Base-by-base conservation (phyloP, 2,113 vertebrate species). In the Ornithorhynchus anatinus region DNA sequence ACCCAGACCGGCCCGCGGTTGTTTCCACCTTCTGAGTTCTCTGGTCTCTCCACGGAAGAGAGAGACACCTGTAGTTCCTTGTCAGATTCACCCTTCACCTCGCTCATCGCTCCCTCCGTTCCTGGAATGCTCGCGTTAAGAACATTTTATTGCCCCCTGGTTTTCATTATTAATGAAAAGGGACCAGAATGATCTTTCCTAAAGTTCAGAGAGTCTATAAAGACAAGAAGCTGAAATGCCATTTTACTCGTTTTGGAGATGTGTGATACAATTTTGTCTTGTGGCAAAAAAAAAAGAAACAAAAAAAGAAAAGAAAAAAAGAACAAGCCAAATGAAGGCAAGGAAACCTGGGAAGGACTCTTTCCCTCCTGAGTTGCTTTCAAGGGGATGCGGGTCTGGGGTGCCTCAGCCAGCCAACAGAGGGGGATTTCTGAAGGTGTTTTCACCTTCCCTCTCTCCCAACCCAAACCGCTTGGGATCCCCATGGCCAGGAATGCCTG, bases 81-180 rank as follows among this genome's bases (percentile, higher is more conserved):
- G 50, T 59, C 64, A 3, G 48, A 67, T 64, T 6, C 69, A 75
- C 84, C 89, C 89, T 77, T 91, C 88, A 80, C 74, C 92, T 81
- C 85, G 3, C 81, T 48, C 88, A 23, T 75, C 14, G 76, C 66
- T 42, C 54, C 44, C 64, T 25, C 61, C 20, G 1, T 19, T 79
- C 83, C 88, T 77, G 27, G 72, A 82, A 69, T 58, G 79, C 77
- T 86, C 35, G 10, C 69, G 51, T 71, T 90, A 89, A 89, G 91
- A 91, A 88, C 91, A 88, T 92, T 94, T 94, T 94, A 94, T 94
- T 92, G 93, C 90, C 91, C 92, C 86, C 81, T 91, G 86, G 89
- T 93, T 94, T 94, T 94, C 94, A 94, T 94, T 94, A 94, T 94
- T 94, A 94, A 94, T 94, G 92, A 94, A 94, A 94, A 93, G 92